Evolutionary conservation across 2,888 invertebrate genomes (phyloP).

Genomic region (Synanthedon tipuliformis): DNA sequence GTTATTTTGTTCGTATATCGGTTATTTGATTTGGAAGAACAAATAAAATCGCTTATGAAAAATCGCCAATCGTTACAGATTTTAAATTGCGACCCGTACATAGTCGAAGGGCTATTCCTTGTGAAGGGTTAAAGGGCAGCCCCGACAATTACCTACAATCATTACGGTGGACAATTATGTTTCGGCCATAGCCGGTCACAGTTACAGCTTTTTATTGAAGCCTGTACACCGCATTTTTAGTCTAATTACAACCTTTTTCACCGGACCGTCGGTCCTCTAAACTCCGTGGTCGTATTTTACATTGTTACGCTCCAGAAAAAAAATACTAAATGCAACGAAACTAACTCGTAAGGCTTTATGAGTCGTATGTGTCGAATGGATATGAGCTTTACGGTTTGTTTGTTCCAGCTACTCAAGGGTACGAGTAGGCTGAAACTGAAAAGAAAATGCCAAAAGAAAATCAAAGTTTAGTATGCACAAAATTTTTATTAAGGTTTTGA

Average conservation of each 20-base stretch:
- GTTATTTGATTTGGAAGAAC: too few species aligned
- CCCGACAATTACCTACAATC: conserved; percentile 65
- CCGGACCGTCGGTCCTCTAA: conserved; percentile 6
- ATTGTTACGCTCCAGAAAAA: conserved; percentile 26
- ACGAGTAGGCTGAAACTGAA: too few species aligned
- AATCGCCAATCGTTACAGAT: neutral
- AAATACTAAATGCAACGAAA: too few species aligned
- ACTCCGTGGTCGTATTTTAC: conserved; percentile 23
- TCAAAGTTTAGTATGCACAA: too few species aligned
- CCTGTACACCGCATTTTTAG: conserved; percentile 51
- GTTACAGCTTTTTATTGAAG: conserved; percentile 60
- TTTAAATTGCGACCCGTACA: neutral
- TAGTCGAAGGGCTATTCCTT: conserved; percentile 28
- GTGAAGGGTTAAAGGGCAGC: conserved; percentile 52
- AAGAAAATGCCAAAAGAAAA: too few species aligned
- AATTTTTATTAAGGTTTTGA: too few species aligned
- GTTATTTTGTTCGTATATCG: too few species aligned
- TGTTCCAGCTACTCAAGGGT: too few species aligned
- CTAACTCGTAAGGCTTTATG: too few species aligned
- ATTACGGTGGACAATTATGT: conserved; percentile 64
- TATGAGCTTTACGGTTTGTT: too few species aligned
- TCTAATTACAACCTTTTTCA: conserved; percentile 50
- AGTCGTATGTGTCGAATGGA: too few species aligned
- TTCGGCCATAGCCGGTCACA: conserved; percentile 50
- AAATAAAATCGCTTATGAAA: neutral